Conservation (phyloP, 2,888 invertebrate species). For the Scelioninae gen. 2 region DNA sequence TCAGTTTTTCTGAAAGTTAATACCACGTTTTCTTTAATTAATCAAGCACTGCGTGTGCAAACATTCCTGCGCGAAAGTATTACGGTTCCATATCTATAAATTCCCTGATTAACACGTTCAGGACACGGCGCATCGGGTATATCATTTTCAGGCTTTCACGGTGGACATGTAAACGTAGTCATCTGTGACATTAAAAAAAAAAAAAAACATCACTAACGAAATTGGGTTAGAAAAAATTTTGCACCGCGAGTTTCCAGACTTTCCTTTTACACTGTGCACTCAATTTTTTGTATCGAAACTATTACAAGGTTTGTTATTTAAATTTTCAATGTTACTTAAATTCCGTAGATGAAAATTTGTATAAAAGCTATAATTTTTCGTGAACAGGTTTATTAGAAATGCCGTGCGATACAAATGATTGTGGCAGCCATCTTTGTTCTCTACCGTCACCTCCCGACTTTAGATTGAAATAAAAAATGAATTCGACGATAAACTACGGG, state of each 20-base stretch:
- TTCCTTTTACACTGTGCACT: constrained; percentile 30
- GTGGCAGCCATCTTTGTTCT: no score
- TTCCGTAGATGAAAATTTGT: no score
- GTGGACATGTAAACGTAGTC: constrained; percentile 52
- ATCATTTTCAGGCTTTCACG: constrained; percentile 58
- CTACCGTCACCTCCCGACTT: no score
- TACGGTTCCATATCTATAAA: constrained; percentile 58
- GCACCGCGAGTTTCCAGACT: constrained; percentile 51
- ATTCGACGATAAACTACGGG: no score
- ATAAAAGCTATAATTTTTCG: no score
- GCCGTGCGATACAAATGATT: no score
- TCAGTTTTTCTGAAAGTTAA: constrained; percentile 50
- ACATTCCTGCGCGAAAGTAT: constrained; percentile 55
- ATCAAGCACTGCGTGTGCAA: constrained; percentile 45
- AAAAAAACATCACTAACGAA: constrained; percentile 37
- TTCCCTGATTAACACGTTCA: constrained; percentile 56
- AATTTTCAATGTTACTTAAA: no score
- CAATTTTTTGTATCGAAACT: no score
- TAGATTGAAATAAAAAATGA: no score
- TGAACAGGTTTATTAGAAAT: no score
- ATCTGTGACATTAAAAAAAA: constrained; percentile 57
- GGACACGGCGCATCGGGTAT: constrained; percentile 53
- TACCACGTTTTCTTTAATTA: constrained; percentile 55
- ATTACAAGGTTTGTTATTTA: no score
- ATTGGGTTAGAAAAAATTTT: constrained; percentile 57